These are phyloP conservation scores for Aleiodes sp. DNA, from an alignment of 1,140 invertebrate genomes.

Conservation along the genomic window DNA sequence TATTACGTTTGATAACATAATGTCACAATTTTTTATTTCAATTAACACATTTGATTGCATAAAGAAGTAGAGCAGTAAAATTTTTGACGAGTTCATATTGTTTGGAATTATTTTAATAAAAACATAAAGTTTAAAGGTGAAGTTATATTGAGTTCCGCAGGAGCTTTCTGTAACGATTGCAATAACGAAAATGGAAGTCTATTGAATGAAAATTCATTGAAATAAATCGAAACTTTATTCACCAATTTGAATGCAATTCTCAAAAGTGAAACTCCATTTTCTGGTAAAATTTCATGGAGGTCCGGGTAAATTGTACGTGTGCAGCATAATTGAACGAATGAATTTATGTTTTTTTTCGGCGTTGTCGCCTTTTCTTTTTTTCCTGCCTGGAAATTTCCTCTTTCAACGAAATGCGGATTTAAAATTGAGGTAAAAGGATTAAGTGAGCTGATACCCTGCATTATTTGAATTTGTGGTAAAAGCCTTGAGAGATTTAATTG, in stretches of 20 bases:
- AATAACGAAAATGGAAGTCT: no score
- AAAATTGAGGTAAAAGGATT: neutral
- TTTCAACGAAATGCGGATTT: neutral
- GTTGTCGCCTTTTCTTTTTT: no score
- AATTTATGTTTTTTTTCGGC: slow-evolving; percentile 8
- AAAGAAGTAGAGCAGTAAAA: neutral
- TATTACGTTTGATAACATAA: neutral
- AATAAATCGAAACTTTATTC: no score
- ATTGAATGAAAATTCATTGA: no score
- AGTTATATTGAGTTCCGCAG: no score
- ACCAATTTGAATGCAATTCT: no score
- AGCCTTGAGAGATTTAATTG: slow-evolving; percentile 27
- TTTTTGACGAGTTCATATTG: no score
- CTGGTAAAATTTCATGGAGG: neutral
- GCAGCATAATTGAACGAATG: slow-evolving; percentile 35
- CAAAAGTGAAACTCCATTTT: neutral
- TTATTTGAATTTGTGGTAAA: neutral
- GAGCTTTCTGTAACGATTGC: no score
- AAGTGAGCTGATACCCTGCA: neutral
- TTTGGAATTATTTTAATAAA: no score
- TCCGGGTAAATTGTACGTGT: slow-evolving; percentile 33
- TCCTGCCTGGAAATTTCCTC: neutral
- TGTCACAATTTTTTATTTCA: neutral
- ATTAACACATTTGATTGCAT: neutral
- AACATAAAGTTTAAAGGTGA: no score